Conservation (phyloP, 2,113 vertebrate genomes). For the Condylura cristata region DNA sequence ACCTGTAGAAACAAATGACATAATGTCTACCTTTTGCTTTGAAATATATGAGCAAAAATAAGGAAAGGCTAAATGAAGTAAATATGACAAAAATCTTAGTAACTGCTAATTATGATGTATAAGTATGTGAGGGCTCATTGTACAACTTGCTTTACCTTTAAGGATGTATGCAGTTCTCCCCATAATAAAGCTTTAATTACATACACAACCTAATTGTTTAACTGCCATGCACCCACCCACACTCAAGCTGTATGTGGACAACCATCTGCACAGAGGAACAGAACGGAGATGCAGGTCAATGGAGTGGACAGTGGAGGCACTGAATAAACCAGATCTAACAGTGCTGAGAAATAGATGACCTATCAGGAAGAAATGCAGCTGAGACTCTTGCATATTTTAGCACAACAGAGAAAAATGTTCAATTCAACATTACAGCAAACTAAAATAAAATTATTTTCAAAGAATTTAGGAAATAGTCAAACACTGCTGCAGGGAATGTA, state of each 20-base stretch:
- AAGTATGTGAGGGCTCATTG: background rate
- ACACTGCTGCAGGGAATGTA: background rate
- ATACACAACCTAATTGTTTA: background rate
- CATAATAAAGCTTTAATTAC: background rate
- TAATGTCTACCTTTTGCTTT: background rate
- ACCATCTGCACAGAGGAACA: background rate
- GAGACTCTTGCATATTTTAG: background rate
- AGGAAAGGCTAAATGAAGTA: background rate
- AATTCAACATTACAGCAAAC: background rate
- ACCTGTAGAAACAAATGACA: constrained; percentile 19
- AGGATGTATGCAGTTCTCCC: background rate
- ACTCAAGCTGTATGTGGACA: background rate
- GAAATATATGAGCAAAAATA: background rate
- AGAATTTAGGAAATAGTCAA: background rate
- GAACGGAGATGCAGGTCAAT: background rate
- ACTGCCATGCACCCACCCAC: background rate
- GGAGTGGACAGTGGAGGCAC: background rate
- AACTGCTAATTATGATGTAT: background rate
- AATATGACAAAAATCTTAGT: background rate
- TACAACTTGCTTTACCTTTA: background rate
- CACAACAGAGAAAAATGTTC: background rate
- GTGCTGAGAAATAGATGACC: background rate
- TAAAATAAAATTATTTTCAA: constrained; percentile 46
- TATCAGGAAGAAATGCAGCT: background rate
- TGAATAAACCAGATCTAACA: background rate